Conservation (phyloP, 2,113 vertebrate genomes). For the Hydropotes inermis region DNA sequence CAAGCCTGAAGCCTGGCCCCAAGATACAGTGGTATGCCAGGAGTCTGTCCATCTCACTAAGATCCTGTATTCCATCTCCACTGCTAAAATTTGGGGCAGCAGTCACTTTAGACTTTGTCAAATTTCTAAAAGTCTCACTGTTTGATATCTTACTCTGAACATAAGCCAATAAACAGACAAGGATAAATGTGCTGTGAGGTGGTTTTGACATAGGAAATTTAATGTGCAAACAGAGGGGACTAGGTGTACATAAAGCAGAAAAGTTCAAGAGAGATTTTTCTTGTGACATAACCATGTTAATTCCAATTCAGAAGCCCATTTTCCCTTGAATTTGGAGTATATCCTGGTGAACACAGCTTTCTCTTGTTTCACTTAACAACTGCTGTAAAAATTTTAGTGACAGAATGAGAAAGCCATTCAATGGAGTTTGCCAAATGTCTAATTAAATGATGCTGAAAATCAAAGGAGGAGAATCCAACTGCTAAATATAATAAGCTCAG, state of each 20-base stretch:
- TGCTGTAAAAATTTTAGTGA: conserved; percentile 44
- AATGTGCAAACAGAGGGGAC: background rate
- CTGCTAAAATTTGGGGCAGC: background rate
- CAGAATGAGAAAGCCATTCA: conserved; percentile 30
- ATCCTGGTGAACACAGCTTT: background rate
- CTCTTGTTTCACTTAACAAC: conserved; percentile 15
- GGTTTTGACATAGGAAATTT: background rate
- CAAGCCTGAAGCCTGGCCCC: background rate
- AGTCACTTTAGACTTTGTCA: background rate
- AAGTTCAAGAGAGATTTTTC: background rate
- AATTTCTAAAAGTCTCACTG: background rate
- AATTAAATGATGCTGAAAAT: conserved; percentile 40
- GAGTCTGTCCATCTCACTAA: background rate
- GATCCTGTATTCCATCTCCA: background rate
- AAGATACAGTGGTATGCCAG: background rate
- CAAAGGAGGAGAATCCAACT: conserved; percentile 13
- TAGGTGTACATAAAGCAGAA: background rate
- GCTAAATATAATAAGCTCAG: conserved; percentile 15
- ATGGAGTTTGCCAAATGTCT: conserved; percentile 38
- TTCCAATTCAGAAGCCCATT: background rate
- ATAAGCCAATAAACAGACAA: background rate
- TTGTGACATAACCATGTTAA: background rate
- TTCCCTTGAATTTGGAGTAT: background rate
- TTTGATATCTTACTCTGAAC: background rate
- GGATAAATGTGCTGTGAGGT: background rate